A percentile compares a stretch with the other conserved stretches of the same genome.
Conservation (phyloP, 1,140 invertebrate genomes). For the Scylla paramamosain region DNA sequence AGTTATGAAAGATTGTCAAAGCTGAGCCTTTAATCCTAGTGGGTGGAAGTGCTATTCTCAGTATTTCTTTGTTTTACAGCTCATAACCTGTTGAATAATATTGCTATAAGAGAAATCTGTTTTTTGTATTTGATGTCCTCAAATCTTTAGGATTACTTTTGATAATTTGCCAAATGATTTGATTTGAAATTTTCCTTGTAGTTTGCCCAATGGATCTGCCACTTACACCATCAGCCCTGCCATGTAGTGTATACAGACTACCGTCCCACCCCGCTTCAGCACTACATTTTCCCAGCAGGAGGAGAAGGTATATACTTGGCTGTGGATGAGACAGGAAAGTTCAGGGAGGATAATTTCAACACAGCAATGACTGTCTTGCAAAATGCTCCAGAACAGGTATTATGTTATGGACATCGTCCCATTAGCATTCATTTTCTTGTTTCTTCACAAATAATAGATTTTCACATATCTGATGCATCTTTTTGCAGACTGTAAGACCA, state of each 20-base stretch:
- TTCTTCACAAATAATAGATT: neutral
- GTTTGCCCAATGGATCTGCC: slow-evolving; percentile 99
- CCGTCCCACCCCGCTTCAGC: slow-evolving; percentile 97
- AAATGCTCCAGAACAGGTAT: slow-evolving; percentile 79
- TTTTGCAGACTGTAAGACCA: too few relatives aligned
- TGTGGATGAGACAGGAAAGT: slow-evolving; percentile 96
- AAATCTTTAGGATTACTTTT: too few relatives aligned
- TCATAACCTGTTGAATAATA: too few relatives aligned
- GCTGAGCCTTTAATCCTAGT: too few relatives aligned
- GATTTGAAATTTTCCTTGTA: slow-evolving; percentile 79
- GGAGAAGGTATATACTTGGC: slow-evolving; percentile 97
- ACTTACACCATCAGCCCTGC: slow-evolving; percentile 97
- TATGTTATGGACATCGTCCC: neutral
- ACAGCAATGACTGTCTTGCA: slow-evolving; percentile 95
- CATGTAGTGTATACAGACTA: slow-evolving; percentile 99
- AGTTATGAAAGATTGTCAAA: too few relatives aligned
- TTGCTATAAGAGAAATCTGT: too few relatives aligned
- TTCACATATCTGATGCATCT: neutral
- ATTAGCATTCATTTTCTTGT: neutral
- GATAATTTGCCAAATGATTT: too few relatives aligned
- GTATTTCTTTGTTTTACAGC: too few relatives aligned
- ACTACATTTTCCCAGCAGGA: slow-evolving; percentile 98
- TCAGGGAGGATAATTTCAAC: slow-evolving; percentile 98
- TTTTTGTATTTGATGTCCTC: too few relatives aligned
- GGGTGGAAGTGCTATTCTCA: too few relatives aligned